Conservation (phyloP, 2,888 invertebrate species). For the Panopea generosa region DNA sequence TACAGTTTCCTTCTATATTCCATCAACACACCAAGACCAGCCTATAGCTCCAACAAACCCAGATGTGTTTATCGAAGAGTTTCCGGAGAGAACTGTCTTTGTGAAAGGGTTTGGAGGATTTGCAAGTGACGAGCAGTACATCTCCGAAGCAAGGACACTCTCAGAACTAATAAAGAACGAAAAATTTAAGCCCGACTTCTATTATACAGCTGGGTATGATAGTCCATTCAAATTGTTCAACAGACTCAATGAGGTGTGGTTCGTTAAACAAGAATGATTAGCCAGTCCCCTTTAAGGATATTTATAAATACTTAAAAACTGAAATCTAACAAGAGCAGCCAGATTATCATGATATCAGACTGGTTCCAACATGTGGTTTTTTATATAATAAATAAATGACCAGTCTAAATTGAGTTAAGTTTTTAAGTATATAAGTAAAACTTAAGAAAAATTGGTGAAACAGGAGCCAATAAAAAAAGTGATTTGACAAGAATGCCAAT, state of each 20-base stretch:
- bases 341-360: too few species aligned
- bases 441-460: too few species aligned
- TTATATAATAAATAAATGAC: too few species aligned
- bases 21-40: slow-evolving; percentile 62
- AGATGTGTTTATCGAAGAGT: slow-evolving; percentile 68
- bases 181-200: slow-evolving; percentile 63
- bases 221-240: slow-evolving; percentile 82
- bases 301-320: too few species aligned
- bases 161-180: slow-evolving; percentile 55
- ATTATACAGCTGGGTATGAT: slow-evolving; percentile 83
- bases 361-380: too few species aligned
- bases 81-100: slow-evolving; percentile 67
- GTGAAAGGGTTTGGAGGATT: slow-evolving; percentile 73
- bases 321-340: too few species aligned
- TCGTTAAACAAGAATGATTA: slow-evolving; percentile 59
- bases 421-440: too few species aligned
- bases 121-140: slow-evolving; percentile 68
- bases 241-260: slow-evolving; percentile 84
- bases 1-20: slow-evolving; percentile 77
- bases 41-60: slow-evolving; percentile 70
- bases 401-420: too few species aligned
- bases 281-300: too few species aligned
- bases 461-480: too few species aligned
- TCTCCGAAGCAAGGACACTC: slow-evolving; percentile 65
- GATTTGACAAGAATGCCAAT: too few species aligned